Evolutionary conservation across 2,797 vertebrate species (phyloP), one percentile per base, ranked within the genome.

Genomic region (Mus caroli): DNA sequence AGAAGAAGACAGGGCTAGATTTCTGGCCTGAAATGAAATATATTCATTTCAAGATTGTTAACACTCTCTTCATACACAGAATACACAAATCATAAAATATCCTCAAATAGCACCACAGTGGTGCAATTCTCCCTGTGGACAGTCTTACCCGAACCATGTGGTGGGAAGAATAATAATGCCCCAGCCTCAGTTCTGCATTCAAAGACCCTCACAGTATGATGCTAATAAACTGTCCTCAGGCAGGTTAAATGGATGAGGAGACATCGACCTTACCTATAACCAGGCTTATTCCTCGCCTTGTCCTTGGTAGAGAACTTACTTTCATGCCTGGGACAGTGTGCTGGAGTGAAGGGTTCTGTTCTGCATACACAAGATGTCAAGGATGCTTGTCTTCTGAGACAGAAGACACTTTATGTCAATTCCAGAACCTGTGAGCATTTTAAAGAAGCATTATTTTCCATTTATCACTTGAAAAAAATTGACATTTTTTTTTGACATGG

Each of bases 381-480:
- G 43, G 67, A 6, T 75, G 43, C 8, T 34, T 78, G 87, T 75
- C 22, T 92, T 6, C 2, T 31, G 5, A n/a, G 87, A 88, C 77
- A 46, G 8, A 1, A 37, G 11, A 52, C 84, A 84, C 78, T 37
- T 84, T 19, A 52, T 80, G 6, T 24, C 28, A 54, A 6, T 92
- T 88, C 80, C 77, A 80, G 64, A 40, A 56, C 77, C 43, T 85
- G 80, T 85, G 52, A 26, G 7, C 54, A 5, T 77, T 46, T 86
- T 85, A 60, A 85, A 56, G n/a, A 94, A 73, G 37, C 13, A 69
- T 82, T 77, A 8, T 54, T 95, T 94, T 86, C 37, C 46, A 88
- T 69, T 93, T 28, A n/a, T 4, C 60, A 37, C 22, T 96, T 77
- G 73, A 50, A 92, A 84, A 84, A 92, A 76, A 8, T n/a, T 84